Conservation (phyloP, 2,797 vertebrate genomes). For the Amazona ochrocephala region DNA sequence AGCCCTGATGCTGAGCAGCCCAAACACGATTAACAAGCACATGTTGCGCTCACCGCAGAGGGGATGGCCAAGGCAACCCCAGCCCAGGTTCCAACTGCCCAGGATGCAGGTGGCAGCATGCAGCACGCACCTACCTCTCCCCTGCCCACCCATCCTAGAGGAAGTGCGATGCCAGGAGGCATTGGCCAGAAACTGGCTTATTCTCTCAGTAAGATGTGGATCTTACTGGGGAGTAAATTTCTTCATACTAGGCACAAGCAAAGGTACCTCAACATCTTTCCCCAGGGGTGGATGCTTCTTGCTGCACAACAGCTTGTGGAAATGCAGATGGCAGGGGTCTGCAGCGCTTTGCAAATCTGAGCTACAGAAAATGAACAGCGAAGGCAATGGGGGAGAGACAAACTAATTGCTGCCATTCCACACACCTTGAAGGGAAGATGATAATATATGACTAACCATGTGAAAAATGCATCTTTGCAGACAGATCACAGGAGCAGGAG, state of each 20-base stretch:
- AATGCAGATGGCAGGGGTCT: not conserved
- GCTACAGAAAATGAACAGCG: not conserved
- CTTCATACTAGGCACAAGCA: not conserved
- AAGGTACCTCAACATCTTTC: not conserved
- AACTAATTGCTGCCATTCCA: not conserved
- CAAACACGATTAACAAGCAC: not conserved
- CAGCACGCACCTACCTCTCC: accelerated
- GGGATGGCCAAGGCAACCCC: not conserved
- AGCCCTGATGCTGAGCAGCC: slow-evolving; percentile 3
- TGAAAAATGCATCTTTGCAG: not conserved
- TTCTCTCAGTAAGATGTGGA: not conserved
- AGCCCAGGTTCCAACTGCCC: not conserved
- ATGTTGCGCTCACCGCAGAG: accelerated
- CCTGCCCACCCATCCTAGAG: not conserved
- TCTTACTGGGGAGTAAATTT: not conserved
- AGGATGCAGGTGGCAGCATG: accelerated
- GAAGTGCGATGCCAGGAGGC: accelerated
- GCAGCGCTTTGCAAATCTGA: not conserved
- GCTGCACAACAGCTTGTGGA: not conserved
- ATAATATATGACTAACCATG: too few relatives aligned
- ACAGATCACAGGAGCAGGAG: accelerated
- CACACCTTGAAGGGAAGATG: not conserved
- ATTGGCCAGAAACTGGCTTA: not conserved
- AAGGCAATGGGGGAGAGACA: accelerated
- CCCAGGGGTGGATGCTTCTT: not conserved